Conservation (phyloP, 2,888 invertebrate genomes). For the Eristalis intricaria region DNA sequence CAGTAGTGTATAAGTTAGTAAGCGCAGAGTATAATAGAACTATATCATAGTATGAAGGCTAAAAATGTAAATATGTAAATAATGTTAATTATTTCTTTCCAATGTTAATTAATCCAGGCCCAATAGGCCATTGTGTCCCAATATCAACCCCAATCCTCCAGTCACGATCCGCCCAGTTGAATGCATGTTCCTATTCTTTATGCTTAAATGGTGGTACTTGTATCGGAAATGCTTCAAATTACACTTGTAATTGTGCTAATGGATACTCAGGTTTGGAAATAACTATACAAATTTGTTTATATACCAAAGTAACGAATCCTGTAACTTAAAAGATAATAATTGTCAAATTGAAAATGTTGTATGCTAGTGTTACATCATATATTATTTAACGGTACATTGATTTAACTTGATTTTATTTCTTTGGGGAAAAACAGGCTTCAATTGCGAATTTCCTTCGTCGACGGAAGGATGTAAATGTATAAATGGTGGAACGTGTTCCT, state of each 20-base stretch:
- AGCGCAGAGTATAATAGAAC: background rate
- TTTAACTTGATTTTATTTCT: background rate
- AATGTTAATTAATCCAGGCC: constrained; percentile 76
- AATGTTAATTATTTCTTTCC: constrained; percentile 49
- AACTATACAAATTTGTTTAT: constrained; percentile 44
- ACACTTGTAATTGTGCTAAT: constrained; percentile 87
- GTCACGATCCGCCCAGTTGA: constrained; percentile 80
- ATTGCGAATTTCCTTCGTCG: constrained; percentile 78
- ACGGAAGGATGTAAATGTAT: constrained; percentile 78
- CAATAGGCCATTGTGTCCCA: constrained; percentile 81
- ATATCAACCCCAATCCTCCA: constrained; percentile 74
- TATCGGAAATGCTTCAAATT: constrained; percentile 84
- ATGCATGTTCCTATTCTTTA: constrained; percentile 80
- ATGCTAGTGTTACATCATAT: background rate
- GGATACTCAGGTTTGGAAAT: constrained; percentile 85
- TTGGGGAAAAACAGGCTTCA: constrained; percentile 76
- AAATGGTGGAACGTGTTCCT: constrained; percentile 80
- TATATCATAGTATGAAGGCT: background rate
- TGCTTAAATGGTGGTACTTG: constrained; percentile 90
- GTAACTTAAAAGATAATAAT: constrained; percentile 2
- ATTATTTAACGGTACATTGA: background rate
- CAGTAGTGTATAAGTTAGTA: background rate
- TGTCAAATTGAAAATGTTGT: background rate
- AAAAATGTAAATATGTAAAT: constrained; percentile 51
- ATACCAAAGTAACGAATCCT: background rate